These are phyloP conservation scores for Catagonus wagneri DNA, from an alignment of 2,113 vertebrate species.

Conservation along the genomic window DNA sequence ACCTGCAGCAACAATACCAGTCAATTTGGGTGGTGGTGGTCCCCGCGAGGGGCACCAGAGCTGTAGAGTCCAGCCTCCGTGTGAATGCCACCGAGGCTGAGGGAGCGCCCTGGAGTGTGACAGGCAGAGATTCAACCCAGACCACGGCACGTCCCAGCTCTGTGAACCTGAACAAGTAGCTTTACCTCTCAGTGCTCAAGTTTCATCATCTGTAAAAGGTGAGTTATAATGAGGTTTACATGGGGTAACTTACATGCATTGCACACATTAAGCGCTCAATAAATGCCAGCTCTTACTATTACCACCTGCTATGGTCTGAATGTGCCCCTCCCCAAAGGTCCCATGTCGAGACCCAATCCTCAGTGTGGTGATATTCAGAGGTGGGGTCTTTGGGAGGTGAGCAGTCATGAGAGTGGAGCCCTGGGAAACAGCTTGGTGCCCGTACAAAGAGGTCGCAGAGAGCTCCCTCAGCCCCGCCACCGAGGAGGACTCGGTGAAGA, in stretches of 20 bases:
- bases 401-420: background rate
- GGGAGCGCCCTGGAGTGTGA: background rate
- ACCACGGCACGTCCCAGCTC: background rate
- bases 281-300: background rate
- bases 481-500: background rate
- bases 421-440: background rate
- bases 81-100: background rate
- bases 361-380: background rate
- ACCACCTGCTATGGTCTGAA: background rate
- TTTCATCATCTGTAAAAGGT: slow-evolving; percentile 22
- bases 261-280: background rate
- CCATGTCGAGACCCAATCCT: background rate
- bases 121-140: background rate
- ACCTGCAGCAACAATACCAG: background rate
- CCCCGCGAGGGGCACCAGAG: background rate
- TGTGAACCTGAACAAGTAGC: background rate
- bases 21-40: background rate
- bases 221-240: background rate
- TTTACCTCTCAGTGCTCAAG: background rate
- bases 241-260: background rate
- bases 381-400: background rate
- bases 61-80: background rate
- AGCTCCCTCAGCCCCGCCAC: too few relatives aligned
- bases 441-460: background rate
- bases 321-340: background rate